phyloP scores from a whole-genome alignment of 2,888 invertebrate species.

The Lithophane leautieri region DNA sequence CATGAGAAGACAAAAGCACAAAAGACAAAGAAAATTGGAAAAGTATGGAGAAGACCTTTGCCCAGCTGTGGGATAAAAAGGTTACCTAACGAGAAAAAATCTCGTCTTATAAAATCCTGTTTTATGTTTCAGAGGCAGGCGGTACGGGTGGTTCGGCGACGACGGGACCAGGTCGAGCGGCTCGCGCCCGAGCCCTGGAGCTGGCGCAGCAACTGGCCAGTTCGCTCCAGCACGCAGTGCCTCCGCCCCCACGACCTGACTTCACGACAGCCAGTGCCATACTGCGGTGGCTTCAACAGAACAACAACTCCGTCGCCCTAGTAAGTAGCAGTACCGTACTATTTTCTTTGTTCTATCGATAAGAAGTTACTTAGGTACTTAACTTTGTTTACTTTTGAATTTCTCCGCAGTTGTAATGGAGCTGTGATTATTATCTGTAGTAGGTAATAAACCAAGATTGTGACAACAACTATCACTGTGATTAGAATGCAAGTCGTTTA shows the following conservation, averaged over 20 bases:
- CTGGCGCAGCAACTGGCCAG: conserved; percentile 92
- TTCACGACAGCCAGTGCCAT: conserved; percentile 92
- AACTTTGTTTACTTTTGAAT: conserved; percentile 43
- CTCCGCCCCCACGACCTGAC: conserved; percentile 92
- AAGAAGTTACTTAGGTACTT: conserved; percentile 31
- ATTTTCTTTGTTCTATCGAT: conserved; percentile 33
- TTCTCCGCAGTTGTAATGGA: conserved; percentile 20
- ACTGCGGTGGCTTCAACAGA: conserved; percentile 92
- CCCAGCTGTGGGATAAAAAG: background rate
- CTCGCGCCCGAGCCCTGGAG: conserved; percentile 90
- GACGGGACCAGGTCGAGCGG: conserved; percentile 84
- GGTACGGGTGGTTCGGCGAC: conserved; percentile 76
- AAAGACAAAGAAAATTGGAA: background rate
- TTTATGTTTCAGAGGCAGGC: conserved; percentile 80
- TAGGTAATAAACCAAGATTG: background rate
- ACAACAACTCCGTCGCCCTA: conserved; percentile 86
- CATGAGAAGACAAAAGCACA: background rate
- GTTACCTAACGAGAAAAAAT: background rate
- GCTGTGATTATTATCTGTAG: conserved; percentile 13
- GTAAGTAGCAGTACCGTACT: conserved; percentile 74
- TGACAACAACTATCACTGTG: conserved; percentile 8
- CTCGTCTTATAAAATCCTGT: background rate
- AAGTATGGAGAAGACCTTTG: background rate
- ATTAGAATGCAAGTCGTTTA: background rate
- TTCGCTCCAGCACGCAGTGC: conserved; percentile 92